Evolutionary conservation across 2,113 vertebrate genomes (phyloP).

Genomic region (Nasalis larvatus): DNA sequence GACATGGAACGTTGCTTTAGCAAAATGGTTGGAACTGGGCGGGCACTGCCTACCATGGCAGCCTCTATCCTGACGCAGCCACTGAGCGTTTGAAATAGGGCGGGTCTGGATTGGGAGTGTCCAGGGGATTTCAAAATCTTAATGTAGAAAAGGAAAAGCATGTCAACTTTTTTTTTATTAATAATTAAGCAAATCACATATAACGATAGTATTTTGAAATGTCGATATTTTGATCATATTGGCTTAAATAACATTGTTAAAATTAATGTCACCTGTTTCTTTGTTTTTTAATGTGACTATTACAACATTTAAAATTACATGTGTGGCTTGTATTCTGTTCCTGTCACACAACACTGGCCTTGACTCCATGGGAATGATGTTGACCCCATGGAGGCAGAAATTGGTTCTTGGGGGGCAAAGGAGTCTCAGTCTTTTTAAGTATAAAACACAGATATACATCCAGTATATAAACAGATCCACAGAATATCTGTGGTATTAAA

Average conservation of each 20-base stretch:
- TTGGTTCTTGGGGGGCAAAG: not conserved
- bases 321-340: not conserved
- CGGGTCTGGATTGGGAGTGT: not conserved
- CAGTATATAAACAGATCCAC: not conserved
- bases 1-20: not conserved
- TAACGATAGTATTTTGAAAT: not conserved
- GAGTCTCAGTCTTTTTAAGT: not conserved
- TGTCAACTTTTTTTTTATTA: not conserved
- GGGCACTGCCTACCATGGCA: rapidly evolving
- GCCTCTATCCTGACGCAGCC: not conserved
- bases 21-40: not conserved
- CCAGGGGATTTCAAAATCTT: not conserved
- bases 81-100: no score
- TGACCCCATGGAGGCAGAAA: not conserved
- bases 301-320: not conserved
- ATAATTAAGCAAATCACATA: not conserved
- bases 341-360: not conserved
- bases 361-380: no score
- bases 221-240: not conserved
- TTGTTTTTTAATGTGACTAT: not conserved
- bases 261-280: not conserved
- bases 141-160: not conserved
- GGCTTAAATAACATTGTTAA: not conserved
- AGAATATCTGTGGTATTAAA: not conserved
- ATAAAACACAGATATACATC: not conserved